A percentile compares a stretch with the other conserved stretches of the same genome.
Evolutionary conservation across 2,888 invertebrate species (phyloP).

Genomic region (Trachelus troglodyta): DNA sequence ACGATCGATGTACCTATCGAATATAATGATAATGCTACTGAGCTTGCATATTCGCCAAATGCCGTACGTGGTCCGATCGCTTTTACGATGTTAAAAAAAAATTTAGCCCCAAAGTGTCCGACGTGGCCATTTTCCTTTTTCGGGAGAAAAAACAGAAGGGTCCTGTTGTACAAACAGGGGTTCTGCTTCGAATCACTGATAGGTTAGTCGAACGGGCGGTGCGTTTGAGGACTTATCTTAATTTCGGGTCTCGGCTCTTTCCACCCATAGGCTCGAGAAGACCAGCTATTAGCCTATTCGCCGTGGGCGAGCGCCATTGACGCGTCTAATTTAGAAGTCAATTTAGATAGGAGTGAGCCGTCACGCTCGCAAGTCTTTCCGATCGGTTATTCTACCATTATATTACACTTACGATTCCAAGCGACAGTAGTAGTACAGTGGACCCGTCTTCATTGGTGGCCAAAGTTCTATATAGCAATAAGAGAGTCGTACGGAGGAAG

Average conservation of each 20-base stretch:
- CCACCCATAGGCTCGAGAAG: conserved; percentile 1
- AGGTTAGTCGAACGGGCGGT: conserved; percentile 48
- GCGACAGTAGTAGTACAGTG: too few relatives aligned
- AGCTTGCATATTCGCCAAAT: too few relatives aligned
- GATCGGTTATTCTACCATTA: too few relatives aligned
- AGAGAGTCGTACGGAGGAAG: too few relatives aligned
- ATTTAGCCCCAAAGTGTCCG: conserved; percentile 11
- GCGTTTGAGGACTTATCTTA: conserved; percentile 56
- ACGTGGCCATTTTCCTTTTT: conserved; percentile 20
- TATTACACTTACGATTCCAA: too few relatives aligned
- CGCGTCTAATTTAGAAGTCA: conserved; percentile 46
- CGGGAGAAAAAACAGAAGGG: conserved; percentile 34
- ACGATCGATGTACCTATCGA: too few relatives aligned
- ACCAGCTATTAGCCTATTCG: conserved; percentile 14
- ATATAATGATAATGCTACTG: too few relatives aligned
- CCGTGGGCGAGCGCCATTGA: conserved; percentile 25
- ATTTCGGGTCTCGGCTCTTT: conserved; percentile 35
- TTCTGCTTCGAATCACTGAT: conserved; percentile 52
- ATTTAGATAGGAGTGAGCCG: conserved; percentile 3
- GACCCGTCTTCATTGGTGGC: too few relatives aligned
- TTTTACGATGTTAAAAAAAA: too few relatives aligned
- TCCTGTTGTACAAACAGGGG: conserved; percentile 34
- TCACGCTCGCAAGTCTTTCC: not conserved
- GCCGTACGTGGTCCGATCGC: too few relatives aligned
- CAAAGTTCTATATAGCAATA: too few relatives aligned